phyloP scores from a whole-genome alignment of 2,888 invertebrate genomes.

The Brassicogethes aeneus region DNA sequence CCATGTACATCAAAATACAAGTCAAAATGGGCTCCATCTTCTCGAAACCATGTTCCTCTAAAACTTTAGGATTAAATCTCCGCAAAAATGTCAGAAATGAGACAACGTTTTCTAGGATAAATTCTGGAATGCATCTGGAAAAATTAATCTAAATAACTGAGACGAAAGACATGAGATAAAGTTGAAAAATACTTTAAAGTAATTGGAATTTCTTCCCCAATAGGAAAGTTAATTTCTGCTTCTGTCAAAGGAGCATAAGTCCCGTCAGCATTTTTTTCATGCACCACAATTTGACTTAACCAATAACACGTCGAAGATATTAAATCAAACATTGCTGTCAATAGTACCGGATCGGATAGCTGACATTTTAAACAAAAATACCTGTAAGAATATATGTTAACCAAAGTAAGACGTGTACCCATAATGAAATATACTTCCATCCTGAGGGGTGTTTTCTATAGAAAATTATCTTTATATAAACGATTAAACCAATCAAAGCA shows the following conservation, averaged over 20 bases:
- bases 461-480: too few species aligned
- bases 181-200: constrained; percentile 55
- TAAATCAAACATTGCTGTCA: constrained; percentile 63
- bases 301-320: constrained; percentile 76
- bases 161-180: too few species aligned
- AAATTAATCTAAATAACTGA: too few species aligned
- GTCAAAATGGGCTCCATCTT: constrained; percentile 63
- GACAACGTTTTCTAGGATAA: constrained; percentile 79
- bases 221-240: constrained; percentile 51
- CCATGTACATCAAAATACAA: constrained; percentile 82
- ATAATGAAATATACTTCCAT: too few species aligned
- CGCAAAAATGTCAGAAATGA: constrained; percentile 70
- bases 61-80: constrained; percentile 51
- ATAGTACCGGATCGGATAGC: constrained; percentile 64
- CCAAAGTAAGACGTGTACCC: too few species aligned
- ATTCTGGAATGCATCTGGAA: constrained; percentile 78
- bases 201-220: constrained; percentile 54
- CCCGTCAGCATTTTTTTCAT: constrained; percentile 34
- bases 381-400: too few species aligned
- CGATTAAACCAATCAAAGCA: too few species aligned
- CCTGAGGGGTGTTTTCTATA: too few species aligned
- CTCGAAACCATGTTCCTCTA: constrained; percentile 57
- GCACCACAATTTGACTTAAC: constrained; percentile 73
- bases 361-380: constrained; percentile 66
- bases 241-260: constrained; percentile 54